These are phyloP conservation scores for Heliconius himera DNA, from an alignment of 1,140 invertebrate genomes.

Conservation along the genomic window DNA sequence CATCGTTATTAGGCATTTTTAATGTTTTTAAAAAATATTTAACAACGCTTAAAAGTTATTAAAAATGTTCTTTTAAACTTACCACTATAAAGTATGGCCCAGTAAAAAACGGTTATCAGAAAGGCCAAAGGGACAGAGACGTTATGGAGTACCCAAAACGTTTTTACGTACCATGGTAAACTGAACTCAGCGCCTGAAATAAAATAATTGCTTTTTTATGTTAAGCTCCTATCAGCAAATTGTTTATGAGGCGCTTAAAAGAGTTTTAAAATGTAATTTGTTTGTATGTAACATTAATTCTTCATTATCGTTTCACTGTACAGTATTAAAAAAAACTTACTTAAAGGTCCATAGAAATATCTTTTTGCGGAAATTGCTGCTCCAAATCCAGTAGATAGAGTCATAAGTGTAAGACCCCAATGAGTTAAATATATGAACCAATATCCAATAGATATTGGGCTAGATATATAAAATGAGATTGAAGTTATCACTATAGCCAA, in stretches of 20 bases:
- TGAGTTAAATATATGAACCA: constrained; percentile 76
- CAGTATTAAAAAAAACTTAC: constrained; percentile 50
- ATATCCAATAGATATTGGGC: constrained; percentile 46
- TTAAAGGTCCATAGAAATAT: constrained; percentile 66
- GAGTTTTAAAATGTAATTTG: background rate
- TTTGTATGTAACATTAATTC: background rate
- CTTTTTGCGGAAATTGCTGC: constrained; percentile 58
- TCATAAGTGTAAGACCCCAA: constrained; percentile 63
- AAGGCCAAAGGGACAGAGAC: constrained; percentile 83
- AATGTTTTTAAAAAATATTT: too few species aligned
- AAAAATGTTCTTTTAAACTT: constrained; percentile 6
- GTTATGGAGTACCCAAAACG: constrained; percentile 85
- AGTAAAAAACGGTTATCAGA: constrained; percentile 85
- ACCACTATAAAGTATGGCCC: constrained; percentile 82
- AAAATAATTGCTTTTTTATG: constrained; percentile 38
- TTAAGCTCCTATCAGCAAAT: background rate
- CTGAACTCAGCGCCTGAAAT: constrained; percentile 58
- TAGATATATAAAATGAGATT: constrained; percentile 54
- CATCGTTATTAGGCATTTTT: too few species aligned
- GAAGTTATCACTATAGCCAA: constrained; percentile 62
- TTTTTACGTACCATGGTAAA: constrained; percentile 80
- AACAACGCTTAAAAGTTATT: too few species aligned
- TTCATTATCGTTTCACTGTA: too few species aligned
- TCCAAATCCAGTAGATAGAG: constrained; percentile 60
- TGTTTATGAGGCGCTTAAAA: background rate